Evolutionary conservation across 2,113 vertebrate genomes (phyloP).

Genomic region (Numida meleagris): DNA sequence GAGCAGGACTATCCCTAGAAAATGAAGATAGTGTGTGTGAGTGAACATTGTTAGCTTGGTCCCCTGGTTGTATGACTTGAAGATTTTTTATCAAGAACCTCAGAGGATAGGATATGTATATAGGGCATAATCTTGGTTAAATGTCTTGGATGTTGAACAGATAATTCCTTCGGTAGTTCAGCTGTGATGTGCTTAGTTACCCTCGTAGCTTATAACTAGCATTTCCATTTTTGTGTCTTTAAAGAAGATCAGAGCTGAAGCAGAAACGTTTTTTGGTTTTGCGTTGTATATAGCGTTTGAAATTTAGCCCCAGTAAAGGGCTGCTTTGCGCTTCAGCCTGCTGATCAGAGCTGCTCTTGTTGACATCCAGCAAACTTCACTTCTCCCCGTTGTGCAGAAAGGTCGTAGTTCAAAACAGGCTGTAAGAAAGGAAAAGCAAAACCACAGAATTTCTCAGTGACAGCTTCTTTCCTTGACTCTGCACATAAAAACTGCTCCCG

Average conservation of each 20-base stretch:
- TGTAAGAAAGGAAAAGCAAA: slow-evolving; percentile 14
- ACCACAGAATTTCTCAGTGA: slow-evolving; percentile 41
- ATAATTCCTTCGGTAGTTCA: slow-evolving; percentile 43
- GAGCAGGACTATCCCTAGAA: neutral
- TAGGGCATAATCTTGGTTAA: slow-evolving; percentile 13
- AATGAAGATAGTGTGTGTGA: neutral
- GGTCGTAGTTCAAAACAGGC: slow-evolving; percentile 42
- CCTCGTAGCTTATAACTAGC: neutral
- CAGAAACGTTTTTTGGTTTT: slow-evolving; percentile 12
- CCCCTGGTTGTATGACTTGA: slow-evolving; percentile 40
- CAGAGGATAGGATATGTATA: neutral
- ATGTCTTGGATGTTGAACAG: slow-evolving; percentile 29
- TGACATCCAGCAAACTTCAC: slow-evolving; percentile 42
- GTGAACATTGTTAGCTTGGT: neutral
- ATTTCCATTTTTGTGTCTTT: neutral
- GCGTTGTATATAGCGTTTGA: neutral
- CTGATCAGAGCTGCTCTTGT: slow-evolving; percentile 34
- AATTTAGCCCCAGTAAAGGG: slow-evolving; percentile 12
- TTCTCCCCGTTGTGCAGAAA: slow-evolving; percentile 23
- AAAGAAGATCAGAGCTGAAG: neutral
- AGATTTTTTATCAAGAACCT: slow-evolving; percentile 24
- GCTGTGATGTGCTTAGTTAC: neutral
- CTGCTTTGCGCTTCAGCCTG: slow-evolving; percentile 12
- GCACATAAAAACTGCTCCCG: slow-evolving; percentile 32
- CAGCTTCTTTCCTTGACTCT: slow-evolving; percentile 48